These are phyloP conservation scores for Serripes groenlandicus DNA, from an alignment of 2,888 invertebrate species.

Conservation along the genomic window DNA sequence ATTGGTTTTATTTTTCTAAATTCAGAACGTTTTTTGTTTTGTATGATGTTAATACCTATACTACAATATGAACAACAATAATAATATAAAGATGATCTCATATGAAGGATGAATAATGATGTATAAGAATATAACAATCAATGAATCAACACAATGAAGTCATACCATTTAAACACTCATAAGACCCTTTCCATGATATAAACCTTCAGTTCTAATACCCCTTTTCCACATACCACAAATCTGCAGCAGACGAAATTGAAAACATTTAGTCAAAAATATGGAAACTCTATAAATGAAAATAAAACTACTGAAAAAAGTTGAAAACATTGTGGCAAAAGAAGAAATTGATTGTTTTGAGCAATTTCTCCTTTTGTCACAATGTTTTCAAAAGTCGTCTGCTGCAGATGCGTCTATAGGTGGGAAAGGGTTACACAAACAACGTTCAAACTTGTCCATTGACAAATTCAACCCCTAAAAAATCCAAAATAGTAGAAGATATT, in stretches of 20 bases:
- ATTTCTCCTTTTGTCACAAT: no score
- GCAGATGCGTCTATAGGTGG: no score
- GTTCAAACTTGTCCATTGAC: no score
- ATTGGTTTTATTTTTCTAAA: slow-evolving; percentile 57
- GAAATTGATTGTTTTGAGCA: no score
- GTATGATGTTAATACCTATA: slow-evolving; percentile 43
- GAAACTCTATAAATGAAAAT: background rate
- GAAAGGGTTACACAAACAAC: no score
- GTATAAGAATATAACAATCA: slow-evolving; percentile 23
- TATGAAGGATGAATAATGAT: background rate
- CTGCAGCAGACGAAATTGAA: background rate
- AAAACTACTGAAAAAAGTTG: no score
- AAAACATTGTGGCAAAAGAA: no score
- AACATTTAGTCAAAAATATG: background rate
- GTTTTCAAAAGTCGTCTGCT: no score
- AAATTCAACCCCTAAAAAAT: no score
- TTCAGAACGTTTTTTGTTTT: slow-evolving; percentile 48
- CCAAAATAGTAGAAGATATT: no score
- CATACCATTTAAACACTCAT: background rate
- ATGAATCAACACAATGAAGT: background rate
- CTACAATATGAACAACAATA: slow-evolving; percentile 47
- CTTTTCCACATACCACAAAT: background rate
- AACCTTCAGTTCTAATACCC: no score
- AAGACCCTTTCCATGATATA: no score
- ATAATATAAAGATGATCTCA: slow-evolving; percentile 26